Conservation (phyloP, 2,888 invertebrate species). For the Nephrocerus scutellatus region DNA sequence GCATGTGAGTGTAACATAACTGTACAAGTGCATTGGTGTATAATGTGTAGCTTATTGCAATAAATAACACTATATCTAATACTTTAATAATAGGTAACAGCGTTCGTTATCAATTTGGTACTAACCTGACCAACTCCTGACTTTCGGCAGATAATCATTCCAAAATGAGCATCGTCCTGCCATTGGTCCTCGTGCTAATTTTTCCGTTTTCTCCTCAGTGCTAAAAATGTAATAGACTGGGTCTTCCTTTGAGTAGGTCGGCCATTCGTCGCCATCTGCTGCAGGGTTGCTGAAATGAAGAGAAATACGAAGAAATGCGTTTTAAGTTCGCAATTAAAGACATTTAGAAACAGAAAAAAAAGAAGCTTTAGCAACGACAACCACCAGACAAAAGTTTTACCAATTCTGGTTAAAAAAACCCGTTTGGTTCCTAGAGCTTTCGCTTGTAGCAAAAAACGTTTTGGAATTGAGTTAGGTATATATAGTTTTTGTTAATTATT, state of each 20-base stretch:
- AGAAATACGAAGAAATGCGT: constrained; percentile 3
- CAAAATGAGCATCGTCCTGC: constrained; percentile 90
- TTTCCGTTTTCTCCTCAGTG: constrained; percentile 62
- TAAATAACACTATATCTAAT: neutral
- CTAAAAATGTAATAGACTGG: constrained; percentile 88
- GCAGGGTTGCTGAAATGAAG: constrained; percentile 38
- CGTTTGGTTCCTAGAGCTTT: no score
- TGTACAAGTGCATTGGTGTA: no score
- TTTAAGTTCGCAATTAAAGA: no score
- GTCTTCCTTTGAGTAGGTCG: constrained; percentile 73
- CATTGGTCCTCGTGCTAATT: constrained; percentile 64
- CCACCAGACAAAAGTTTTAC: no score
- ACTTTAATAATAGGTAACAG: neutral
- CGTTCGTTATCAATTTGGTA: constrained; percentile 15
- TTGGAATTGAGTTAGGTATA: no score
- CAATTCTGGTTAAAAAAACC: no score
- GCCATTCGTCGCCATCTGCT: constrained; percentile 63
- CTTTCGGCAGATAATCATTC: constrained; percentile 89
- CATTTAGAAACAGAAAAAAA: no score
- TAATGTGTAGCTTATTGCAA: no score
- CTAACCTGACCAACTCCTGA: constrained; percentile 65
- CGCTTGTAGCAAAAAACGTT: no score
- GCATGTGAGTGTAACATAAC: no score
- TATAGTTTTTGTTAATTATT: no score
- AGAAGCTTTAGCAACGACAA: no score